These are phyloP conservation scores for Trachelus troglodyta DNA, from an alignment of 2,888 invertebrate genomes.

Conservation along the genomic window DNA sequence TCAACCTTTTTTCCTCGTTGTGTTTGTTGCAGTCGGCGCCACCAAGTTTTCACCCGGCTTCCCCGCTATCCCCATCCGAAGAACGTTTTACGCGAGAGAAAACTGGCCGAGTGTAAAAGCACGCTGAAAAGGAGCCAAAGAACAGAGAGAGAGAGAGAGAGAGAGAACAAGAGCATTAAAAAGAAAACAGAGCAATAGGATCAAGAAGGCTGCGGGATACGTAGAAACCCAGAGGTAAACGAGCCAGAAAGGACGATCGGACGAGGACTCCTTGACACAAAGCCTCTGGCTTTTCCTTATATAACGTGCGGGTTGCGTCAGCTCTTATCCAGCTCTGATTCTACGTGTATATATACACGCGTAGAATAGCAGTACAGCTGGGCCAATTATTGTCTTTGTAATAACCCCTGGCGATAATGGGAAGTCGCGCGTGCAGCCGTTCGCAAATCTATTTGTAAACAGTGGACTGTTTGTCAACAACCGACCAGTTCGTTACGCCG, in stretches of 20 bases:
- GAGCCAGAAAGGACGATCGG: conserved; percentile 8
- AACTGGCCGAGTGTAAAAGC: neutral
- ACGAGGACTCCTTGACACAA: conserved; percentile 25
- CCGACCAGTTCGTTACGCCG: neutral
- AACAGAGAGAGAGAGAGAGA: neutral
- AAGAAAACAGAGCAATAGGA: neutral
- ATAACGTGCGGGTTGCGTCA: neutral
- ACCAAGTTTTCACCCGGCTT: neutral
- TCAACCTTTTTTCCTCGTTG: neutral
- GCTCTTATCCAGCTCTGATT: neutral
- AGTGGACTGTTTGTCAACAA: conserved; percentile 10
- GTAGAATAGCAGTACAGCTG: neutral
- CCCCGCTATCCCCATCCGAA: neutral
- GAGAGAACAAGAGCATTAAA: neutral
- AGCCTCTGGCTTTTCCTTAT: conserved; percentile 13
- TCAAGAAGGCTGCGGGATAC: neutral
- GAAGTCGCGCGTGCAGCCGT: neutral
- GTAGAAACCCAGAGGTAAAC: conserved; percentile 11
- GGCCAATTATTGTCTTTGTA: neutral
- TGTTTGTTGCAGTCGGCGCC: neutral
- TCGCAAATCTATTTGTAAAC: conserved; percentile 9
- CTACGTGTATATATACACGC: too few relatives aligned
- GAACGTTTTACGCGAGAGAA: neutral
- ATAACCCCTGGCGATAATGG: neutral
- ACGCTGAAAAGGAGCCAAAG: neutral